A percentile compares a stretch with the other conserved stretches of the same genome.
These are phyloP conservation scores for Lethrus apterus DNA, from an alignment of 1,140 invertebrate genomes.

Conservation along the genomic window DNA sequence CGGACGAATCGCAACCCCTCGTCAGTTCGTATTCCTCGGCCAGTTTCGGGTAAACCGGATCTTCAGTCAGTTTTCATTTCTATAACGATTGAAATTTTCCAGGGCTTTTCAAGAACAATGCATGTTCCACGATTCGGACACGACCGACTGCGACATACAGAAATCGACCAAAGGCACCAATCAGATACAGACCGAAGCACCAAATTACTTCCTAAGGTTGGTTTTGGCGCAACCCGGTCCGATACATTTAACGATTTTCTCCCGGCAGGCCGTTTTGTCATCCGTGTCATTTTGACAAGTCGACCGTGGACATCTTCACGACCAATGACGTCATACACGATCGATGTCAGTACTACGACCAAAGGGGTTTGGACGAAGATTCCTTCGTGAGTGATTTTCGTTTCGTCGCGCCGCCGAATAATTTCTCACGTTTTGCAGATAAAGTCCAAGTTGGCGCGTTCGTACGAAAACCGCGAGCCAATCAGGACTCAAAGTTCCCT, in stretches of 20 bases:
- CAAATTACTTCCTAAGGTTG: conserved; percentile 1
- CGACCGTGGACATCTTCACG: no score
- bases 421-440: no score
- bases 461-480: conserved; percentile 2
- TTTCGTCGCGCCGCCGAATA: no score
- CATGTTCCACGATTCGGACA: conserved; percentile 13
- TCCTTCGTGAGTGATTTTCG: no score
- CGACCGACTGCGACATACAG: conserved; percentile 7
- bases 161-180: not conserved
- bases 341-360: no score
- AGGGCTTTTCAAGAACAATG: conserved; percentile 8
- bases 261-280: no score
- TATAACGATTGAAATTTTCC: not conserved
- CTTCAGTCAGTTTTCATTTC: not conserved
- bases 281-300: no score
- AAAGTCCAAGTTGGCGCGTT: not conserved
- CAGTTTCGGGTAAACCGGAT: conserved; percentile 5
- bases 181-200: not conserved
- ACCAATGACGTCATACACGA: no score
- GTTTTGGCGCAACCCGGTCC: no score
- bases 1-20: conserved; percentile 7
- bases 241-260: no score
- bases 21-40: conserved; percentile 5
- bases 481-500: conserved; percentile 46
- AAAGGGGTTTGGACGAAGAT: no score